Conservation (phyloP, 2,888 invertebrate genomes). For the Zele albiditarsus region DNA sequence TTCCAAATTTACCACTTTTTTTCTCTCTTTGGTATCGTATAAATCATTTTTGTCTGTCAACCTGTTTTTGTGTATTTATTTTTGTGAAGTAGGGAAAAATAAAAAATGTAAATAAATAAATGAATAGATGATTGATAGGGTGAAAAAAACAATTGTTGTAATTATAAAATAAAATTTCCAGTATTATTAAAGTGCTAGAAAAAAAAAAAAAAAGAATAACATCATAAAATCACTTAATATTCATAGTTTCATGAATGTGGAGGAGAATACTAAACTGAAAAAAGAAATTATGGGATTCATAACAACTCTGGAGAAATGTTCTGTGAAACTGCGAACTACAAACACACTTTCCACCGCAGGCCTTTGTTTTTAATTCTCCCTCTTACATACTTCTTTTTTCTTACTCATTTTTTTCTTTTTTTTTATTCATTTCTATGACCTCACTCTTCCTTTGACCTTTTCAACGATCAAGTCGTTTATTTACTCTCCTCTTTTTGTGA, state of each 20-base stretch:
- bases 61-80: no score
- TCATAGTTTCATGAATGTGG: no score
- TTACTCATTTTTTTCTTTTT: background rate
- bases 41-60: background rate
- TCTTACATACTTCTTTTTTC: background rate
- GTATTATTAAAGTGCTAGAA: no score
- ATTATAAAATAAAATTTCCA: background rate
- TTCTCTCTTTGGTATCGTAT: background rate
- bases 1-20: background rate
- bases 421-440: background rate
- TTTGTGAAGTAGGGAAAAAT: background rate
- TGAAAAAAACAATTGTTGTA: background rate
- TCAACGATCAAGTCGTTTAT: conserved; percentile 8
- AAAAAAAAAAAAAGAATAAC: no score
- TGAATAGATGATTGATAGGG: background rate
- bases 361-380: background rate
- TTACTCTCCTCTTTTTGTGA: background rate
- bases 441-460: background rate
- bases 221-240: no score
- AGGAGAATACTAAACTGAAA: background rate
- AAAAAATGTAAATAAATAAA: background rate
- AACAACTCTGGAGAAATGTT: background rate
- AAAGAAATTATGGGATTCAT: background rate
- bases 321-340: background rate
- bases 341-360: background rate